A percentile compares a stretch with the other conserved stretches of the same genome.
Conservation (phyloP, 2,888 invertebrate genomes). For the Timema cristinae region DNA sequence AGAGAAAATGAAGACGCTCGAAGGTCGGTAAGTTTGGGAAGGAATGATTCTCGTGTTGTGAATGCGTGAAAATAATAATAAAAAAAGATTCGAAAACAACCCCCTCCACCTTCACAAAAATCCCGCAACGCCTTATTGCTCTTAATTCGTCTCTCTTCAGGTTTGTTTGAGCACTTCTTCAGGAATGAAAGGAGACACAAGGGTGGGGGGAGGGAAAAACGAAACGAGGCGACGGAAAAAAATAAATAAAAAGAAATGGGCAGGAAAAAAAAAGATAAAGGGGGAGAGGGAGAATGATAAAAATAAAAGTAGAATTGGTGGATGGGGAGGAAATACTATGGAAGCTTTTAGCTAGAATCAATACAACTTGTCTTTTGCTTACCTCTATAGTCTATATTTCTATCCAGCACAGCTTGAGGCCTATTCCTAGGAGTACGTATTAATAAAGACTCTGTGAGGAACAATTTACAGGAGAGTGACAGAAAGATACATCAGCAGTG, state of each 20-base stretch:
- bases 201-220: neutral
- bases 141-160: constrained; percentile 17
- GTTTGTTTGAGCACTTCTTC: constrained; percentile 15
- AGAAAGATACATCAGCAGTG: no score
- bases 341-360: constrained; percentile 19
- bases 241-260: constrained; percentile 11
- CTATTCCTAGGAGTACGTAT: no score
- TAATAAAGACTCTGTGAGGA: no score
- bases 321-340: constrained; percentile 7
- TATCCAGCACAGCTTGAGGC: constrained; percentile 1
- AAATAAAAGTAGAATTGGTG: neutral
- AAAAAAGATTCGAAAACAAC: neutral
- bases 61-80: neutral
- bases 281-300: neutral
- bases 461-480: no score
- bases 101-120: neutral
- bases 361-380: constrained; percentile 15
- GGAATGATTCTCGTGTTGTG: no score
- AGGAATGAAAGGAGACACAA: constrained; percentile 17
- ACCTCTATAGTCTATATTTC: neutral
- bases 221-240: constrained; percentile 8
- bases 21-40: no score
- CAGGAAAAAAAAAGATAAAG: neutral
- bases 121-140: constrained; percentile 5
- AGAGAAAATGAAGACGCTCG: no score